Base-by-base conservation (phyloP, 2,888 invertebrate species). In the Epinotia bilunana region DNA sequence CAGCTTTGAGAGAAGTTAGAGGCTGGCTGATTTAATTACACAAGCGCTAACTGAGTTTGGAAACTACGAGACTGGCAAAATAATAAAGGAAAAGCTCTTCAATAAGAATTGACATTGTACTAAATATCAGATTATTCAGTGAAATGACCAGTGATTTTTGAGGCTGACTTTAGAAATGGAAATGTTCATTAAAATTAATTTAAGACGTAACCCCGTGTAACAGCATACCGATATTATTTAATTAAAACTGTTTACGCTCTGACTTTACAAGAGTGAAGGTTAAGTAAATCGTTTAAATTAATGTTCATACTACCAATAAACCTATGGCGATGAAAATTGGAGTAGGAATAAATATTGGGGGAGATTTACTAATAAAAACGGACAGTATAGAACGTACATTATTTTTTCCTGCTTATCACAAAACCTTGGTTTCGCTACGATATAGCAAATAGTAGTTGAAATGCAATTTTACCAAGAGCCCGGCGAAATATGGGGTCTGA, bases 201-300 rank as follows among this genome's bases (percentile, higher is more conserved):
- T 28, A 16, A 61, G 11, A 62, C 18, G n/a, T 33, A 18, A 43
- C 62, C 3, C 33, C 43, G 5, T 43, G 23, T 64, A 64, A 49
- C 49, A 49, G 49, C 57, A 20, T 46, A 49, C 62, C 49, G 9
- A 64, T 23, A 61, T 64, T 20, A 64, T 64, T 49, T 49, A 64
- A 55, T 62, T 53, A 43, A 55, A 23, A 9, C 53, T 55, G 13
- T 55, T 53, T 55, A 33, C 55, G 18, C 18, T 18, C 43, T 43
- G 57, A 72, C 53, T 20, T 43, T 43, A 64, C 28, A 64, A 64
- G 39, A 63, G 57, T 43, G 62, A n/a, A 63, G 63, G 23, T 55
- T 20, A 57, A 53, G 55, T 55, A 72, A 64, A 64, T 46, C 57
- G 16, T 46, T 64, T 55, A 57, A 43, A 68, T 57, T 39, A 68